Conservation (phyloP, 1,140 invertebrate species). For the Pseudachorutes palmiensis region DNA sequence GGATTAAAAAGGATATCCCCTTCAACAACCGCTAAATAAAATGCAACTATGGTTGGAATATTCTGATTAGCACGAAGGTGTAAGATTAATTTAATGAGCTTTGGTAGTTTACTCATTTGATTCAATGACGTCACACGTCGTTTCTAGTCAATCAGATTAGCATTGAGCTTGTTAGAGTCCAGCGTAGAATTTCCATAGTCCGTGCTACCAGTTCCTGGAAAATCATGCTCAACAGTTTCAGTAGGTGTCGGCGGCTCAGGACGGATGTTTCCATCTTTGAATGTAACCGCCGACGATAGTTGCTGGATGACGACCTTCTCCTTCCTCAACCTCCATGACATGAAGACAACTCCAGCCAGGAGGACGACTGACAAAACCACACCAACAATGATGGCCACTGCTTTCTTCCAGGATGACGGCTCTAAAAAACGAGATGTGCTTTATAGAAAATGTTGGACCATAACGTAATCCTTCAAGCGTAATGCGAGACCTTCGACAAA, state of each 20-base stretch:
- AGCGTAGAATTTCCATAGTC: not conserved
- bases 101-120: not conserved
- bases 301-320: not conserved
- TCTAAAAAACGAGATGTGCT: not conserved
- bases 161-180: not conserved
- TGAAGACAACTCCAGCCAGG: not conserved
- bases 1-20: no score
- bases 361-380: not conserved
- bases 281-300: not conserved
- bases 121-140: not conserved
- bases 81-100: no score
- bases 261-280: conserved; percentile 6
- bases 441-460: not conserved
- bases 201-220: not conserved
- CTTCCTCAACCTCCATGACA: not conserved
- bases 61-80: no score
- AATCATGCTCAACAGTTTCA: not conserved
- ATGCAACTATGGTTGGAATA: no score
- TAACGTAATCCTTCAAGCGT: no score
- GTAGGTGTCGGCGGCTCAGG: not conserved
- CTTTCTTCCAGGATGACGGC: conserved; percentile 12
- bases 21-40: no score
- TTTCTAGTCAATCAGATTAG: conserved; percentile 2
- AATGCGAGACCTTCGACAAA: not conserved
- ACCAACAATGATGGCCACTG: not conserved